Conservation (phyloP, 2,888 invertebrate genomes). For the Drepanosiphum platanoidis region DNA sequence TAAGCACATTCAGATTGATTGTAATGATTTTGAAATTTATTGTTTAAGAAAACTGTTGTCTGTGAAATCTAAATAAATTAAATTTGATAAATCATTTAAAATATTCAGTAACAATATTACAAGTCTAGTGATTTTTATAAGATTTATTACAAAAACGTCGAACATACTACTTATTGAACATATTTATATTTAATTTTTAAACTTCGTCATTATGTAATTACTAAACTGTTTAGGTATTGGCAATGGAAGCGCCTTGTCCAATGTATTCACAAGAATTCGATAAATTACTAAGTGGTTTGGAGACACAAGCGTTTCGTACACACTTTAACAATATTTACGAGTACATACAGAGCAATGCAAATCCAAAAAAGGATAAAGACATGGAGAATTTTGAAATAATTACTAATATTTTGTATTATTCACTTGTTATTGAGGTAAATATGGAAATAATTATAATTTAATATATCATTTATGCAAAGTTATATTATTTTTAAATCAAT, state of each 20-base stretch:
- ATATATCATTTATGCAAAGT: too few species aligned
- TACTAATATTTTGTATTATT: not conserved
- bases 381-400: not conserved
- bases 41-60: not conserved
- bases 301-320: not conserved
- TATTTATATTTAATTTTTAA: too few species aligned
- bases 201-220: not conserved
- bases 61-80: not conserved
- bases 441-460: too few species aligned
- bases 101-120: not conserved
- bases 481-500: too few species aligned
- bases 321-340: not conserved
- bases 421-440: slow-evolving; percentile 29
- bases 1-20: not conserved
- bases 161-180: too few species aligned
- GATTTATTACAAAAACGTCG: not conserved
- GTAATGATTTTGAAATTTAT: not conserved
- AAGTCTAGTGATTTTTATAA: not conserved
- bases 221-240: not conserved
- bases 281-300: not conserved
- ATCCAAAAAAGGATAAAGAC: not conserved
- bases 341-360: not conserved
- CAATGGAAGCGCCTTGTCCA: not conserved
- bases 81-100: not conserved
- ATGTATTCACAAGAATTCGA: not conserved